These are phyloP conservation scores for Aradophagus sp. DNA, from an alignment of 1,140 invertebrate species.

Conservation along the genomic window DNA sequence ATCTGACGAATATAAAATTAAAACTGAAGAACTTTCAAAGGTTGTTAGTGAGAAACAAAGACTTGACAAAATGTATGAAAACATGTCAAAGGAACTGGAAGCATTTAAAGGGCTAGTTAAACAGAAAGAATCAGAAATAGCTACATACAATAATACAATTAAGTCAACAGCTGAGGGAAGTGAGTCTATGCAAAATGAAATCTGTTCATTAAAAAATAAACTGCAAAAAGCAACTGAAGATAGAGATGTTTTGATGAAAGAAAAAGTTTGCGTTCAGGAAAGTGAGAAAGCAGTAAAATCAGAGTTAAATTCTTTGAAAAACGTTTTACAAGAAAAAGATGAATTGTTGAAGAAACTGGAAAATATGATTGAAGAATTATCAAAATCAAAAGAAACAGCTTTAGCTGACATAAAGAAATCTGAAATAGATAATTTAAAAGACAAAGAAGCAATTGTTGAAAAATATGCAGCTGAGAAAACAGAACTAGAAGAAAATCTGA, in stretches of 20 bases:
- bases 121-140: constrained; percentile 50
- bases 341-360: constrained; percentile 47
- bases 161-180: constrained; percentile 37
- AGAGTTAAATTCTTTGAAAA: constrained; percentile 47
- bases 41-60: constrained; percentile 36
- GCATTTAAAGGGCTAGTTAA: constrained; percentile 13
- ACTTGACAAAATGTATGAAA: constrained; percentile 21
- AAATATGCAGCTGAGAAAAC: constrained; percentile 36
- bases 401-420: constrained; percentile 31
- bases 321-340: constrained; percentile 33
- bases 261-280: constrained; percentile 58
- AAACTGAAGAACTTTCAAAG: constrained; percentile 30
- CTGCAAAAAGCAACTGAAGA: constrained; percentile 56
- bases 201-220: constrained; percentile 50
- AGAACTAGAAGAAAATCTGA: constrained; percentile 50
- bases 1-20: constrained; percentile 24
- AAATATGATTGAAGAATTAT: constrained; percentile 33
- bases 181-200: constrained; percentile 25
- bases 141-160: constrained; percentile 16
- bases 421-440: constrained; percentile 46
- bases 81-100: constrained; percentile 21
- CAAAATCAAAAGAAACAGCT: constrained; percentile 39
- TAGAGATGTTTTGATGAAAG: constrained; percentile 39
- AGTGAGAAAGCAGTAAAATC: constrained; percentile 53
- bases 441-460: constrained; percentile 42